Conservation (phyloP, 37 sponge, comb jelly and placozoan species). For the Ianthella basta region DNA sequence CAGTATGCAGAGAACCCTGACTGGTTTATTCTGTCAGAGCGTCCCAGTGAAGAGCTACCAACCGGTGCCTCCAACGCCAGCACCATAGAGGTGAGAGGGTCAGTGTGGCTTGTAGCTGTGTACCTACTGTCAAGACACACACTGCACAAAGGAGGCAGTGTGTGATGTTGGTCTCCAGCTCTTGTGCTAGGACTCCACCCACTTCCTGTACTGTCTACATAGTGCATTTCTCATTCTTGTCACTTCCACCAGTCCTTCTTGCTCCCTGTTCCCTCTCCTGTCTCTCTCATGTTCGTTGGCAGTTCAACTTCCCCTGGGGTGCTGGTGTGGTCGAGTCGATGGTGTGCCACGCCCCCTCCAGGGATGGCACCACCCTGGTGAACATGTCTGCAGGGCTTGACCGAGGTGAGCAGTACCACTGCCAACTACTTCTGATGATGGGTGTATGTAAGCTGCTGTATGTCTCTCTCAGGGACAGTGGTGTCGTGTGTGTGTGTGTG, state of each 20-base stretch:
- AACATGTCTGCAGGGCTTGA: slow-evolving; percentile 2
- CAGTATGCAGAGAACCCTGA: slow-evolving; percentile 16
- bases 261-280: too few species aligned
- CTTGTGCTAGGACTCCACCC: too few species aligned
- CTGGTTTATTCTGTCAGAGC: not conserved
- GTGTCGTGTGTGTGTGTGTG: too few species aligned
- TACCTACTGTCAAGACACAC: too few species aligned
- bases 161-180: too few species aligned
- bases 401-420: not conserved
- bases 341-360: not conserved
- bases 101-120: too few species aligned
- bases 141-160: too few species aligned
- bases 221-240: too few species aligned
- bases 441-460: not conserved
- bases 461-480: slow-evolving; percentile 1
- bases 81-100: not conserved
- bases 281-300: not conserved
- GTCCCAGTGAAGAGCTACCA: not conserved
- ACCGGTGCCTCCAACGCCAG: not conserved
- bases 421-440: not conserved
- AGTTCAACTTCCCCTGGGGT: slow-evolving; percentile 2
- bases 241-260: too few species aligned
- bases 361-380: not conserved
- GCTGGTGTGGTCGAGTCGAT: not conserved
- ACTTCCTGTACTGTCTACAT: too few species aligned